These are phyloP conservation scores for Gonioctena quinquepunctata DNA, from an alignment of 1,140 invertebrate genomes.

Conservation along the genomic window DNA sequence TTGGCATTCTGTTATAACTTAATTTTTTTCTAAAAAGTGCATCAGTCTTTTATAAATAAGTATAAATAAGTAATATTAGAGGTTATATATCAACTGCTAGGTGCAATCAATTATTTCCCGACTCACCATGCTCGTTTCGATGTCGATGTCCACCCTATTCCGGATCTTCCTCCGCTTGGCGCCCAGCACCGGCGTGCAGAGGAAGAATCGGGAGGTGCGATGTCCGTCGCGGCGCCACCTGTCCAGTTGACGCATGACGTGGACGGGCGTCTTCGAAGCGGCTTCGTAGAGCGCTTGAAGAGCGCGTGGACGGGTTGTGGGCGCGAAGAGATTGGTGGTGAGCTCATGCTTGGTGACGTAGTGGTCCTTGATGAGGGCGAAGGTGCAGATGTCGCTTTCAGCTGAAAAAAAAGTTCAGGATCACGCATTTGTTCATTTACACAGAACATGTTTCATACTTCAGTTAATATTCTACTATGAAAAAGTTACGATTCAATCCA, in stretches of 20 bases:
- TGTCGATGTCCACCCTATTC: conserved; percentile 75
- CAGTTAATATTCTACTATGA: too few relatives aligned
- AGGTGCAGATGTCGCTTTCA: conserved; percentile 82
- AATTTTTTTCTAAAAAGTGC: too few relatives aligned
- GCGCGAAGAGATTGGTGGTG: conserved; percentile 70
- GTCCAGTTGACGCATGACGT: conserved; percentile 54
- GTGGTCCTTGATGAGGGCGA: conserved; percentile 75
- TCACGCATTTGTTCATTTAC: too few relatives aligned
- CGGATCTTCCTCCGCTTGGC: conserved; percentile 68
- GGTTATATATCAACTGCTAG: too few relatives aligned
- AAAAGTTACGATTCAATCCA: too few relatives aligned
- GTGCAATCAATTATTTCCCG: too few relatives aligned
- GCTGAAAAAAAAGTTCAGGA: conserved; percentile 68
- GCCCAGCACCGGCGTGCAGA: conserved; percentile 79
- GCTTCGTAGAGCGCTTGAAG: conserved; percentile 72
- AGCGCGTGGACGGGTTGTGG: conserved; percentile 67
- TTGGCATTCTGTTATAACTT: too few relatives aligned
- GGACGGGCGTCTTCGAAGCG: conserved; percentile 62
- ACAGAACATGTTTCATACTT: too few relatives aligned
- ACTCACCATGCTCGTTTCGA: conserved; percentile 85
- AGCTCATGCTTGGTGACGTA: conserved; percentile 69
- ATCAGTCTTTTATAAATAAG: too few relatives aligned
- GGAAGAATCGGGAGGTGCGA: conserved; percentile 66
- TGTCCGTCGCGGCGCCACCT: conserved; percentile 62
- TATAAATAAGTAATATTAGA: too few relatives aligned